Percentiles rank a stretch among this genome's conserved stretches.
These are phyloP conservation scores for Lutraria lutraria DNA, from an alignment of 2,888 invertebrate species.

Conservation along the genomic window DNA sequence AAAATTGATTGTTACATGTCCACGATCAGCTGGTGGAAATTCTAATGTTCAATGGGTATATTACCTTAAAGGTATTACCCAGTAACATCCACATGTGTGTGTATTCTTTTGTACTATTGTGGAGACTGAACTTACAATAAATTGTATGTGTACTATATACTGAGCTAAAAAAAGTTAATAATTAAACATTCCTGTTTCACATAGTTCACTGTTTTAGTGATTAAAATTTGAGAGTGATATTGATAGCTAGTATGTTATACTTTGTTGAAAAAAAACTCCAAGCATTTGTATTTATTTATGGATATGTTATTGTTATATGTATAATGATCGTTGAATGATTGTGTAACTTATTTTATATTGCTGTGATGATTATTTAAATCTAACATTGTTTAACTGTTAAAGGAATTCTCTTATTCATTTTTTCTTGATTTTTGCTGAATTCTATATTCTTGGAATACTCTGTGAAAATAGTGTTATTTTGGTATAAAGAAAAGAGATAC, in stretches of 20 bases:
- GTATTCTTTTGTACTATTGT: not conserved
- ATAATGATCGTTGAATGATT: not conserved
- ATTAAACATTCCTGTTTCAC: not conserved
- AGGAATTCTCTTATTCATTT: too few species aligned
- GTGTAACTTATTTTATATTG: too few species aligned
- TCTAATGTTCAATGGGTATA: constrained; percentile 87
- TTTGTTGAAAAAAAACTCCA: not conserved
- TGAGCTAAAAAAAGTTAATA: not conserved
- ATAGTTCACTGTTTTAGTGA: not conserved
- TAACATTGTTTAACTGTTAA: too few species aligned
- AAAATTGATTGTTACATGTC: constrained; percentile 86
- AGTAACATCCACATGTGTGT: constrained; percentile 44
- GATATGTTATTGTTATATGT: not conserved
- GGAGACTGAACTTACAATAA: not conserved
- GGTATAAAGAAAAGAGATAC: too few species aligned
- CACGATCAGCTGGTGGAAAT: constrained; percentile 84
- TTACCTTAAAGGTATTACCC: constrained; percentile 86
- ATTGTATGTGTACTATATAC: not conserved
- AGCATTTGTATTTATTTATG: constrained; percentile 16
- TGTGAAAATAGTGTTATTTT: too few species aligned
- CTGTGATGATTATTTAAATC: too few species aligned
- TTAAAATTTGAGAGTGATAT: not conserved
- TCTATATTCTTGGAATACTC: too few species aligned
- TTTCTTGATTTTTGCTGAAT: too few species aligned
- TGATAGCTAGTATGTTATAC: not conserved